Conservation (phyloP, 2,797 vertebrate species). For the Chrosomus eos region DNA sequence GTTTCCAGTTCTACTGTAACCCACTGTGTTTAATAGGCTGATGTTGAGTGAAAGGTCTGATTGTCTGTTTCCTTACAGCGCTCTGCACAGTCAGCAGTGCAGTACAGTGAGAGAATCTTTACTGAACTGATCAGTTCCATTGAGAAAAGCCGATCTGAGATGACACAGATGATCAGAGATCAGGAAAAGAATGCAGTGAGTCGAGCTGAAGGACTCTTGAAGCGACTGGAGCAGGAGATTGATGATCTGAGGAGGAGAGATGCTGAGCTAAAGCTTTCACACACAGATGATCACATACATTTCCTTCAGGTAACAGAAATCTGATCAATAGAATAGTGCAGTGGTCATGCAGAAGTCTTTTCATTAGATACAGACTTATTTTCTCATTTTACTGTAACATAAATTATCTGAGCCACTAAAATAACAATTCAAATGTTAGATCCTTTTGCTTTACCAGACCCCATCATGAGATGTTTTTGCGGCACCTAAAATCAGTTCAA, state of each 20-base stretch:
- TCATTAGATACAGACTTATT: not conserved
- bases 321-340: not conserved
- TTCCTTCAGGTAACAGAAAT: not conserved
- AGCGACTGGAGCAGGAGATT: not conserved
- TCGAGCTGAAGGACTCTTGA: conserved; percentile 6
- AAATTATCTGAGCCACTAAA: no score
- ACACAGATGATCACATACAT: not conserved
- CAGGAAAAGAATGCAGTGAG: not conserved
- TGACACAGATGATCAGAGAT: conserved; percentile 1
- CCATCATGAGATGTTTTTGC: no score
- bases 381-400: not conserved
- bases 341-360: not conserved
- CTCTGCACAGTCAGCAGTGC: not conserved
- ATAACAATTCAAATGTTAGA: no score
- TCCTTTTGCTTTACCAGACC: no score
- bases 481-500: no score
- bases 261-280: not conserved
- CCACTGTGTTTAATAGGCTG: not conserved
- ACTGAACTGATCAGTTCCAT: not conserved
- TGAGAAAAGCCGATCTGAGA: not conserved
- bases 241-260: conserved; percentile 7
- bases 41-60: not conserved
- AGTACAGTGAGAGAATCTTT: not conserved
- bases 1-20: not conserved
- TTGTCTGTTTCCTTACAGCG: not conserved